Base-by-base conservation (phyloP, 2,797 vertebrate genomes). In the Austrolebias charrua region DNA sequence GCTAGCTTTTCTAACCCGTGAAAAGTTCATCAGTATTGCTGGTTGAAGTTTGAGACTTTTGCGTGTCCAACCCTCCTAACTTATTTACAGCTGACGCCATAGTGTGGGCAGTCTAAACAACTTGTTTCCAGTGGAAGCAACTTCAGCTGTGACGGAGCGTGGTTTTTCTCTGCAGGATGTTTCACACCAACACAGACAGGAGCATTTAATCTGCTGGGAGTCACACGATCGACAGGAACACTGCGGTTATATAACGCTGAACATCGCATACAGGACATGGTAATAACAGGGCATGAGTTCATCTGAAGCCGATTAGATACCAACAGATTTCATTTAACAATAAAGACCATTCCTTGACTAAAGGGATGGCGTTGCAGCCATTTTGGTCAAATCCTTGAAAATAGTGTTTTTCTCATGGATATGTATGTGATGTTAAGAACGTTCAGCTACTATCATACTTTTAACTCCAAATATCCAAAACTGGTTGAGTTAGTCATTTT, bases 161-260 rank as follows among this genome's bases (percentile, higher is more conserved):
- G 67, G 24, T 24, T 50, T 57, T 73, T 59, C 75, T 86, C 80
- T 60, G 69, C 13, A 60, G 66, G 67, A 70, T 11, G 68, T 20
- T 7, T 1, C 15, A 18, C 45, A 15, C 54, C 60, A 55, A 8
- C 40, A 6, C 43, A 55, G 42, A 57, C 38, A 63, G 52, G 57
- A 5, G 43, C 18, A 18, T 75, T 82, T 63, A 40, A 83, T 80
- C 70, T 56, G 57, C 60, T 33, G 42, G 53, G 60, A 78, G 73
- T 78, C 79, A 77, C 78, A 70, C 75, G 76, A 44, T 60, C 16
- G n/a, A 46, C 40, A 10, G 54, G 14, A 66, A 58, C 67, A 14
- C 42, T 1, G 51, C 68, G 18, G 0, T 82, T 76, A 62, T 31
- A 33, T 68, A 79, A 82, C 29, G 48, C 20, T 43, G 56, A 57